Base-by-base conservation (phyloP, 2,113 vertebrate genomes). In the Pontoporia blainvillei region DNA sequence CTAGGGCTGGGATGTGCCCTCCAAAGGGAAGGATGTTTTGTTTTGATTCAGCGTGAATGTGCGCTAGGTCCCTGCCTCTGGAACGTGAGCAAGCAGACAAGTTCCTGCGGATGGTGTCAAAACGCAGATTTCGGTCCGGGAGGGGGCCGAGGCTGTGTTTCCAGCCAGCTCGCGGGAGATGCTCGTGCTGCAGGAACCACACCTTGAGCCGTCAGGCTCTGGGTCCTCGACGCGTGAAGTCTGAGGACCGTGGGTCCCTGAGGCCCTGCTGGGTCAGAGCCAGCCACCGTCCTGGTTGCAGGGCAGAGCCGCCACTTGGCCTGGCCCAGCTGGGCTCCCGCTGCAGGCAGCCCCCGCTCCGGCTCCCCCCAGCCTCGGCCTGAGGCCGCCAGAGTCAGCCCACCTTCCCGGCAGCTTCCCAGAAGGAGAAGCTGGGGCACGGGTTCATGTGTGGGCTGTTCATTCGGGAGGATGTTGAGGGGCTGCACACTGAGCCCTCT, bases 1-100 rank as follows among this genome's bases (percentile, higher is more conserved):
- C 92, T 14, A 89, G 91, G 39, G 59, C 14, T 29, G 75, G 64
- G 23, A 31, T 0, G 1, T 29, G 11, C 29, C 27, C 11, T 54
- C 64, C 20, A 5, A 12, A 13, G 27, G 5, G 52, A 62, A 71
- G 8, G 46, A 10, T 46, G 44, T 11, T 25, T 29, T 49, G 3
- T 44, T 81, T n/a, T 31, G 41, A 18, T 61, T 27, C 25, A 23
- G 21, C 8, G 46, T n/a, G 1, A 54, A 4, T 20, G 25, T 54
- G 62, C 23, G 18, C 9, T 15, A 15, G 49, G 31, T 44, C 6
- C 6, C 23, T 13, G 9, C 66, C 6, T 52, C 25, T 31, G 5
- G 0, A 66, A 12, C 52, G 31, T 1, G 2, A 61, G 46, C 0
- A 0, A 4, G 11, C 17, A 3, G 44, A 1, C n/a, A 13, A 59